Percentiles rank a stretch among this genome's conserved stretches.
These are phyloP conservation scores for Platyura marginata DNA, from an alignment of 1,140 invertebrate species.

Conservation along the genomic window DNA sequence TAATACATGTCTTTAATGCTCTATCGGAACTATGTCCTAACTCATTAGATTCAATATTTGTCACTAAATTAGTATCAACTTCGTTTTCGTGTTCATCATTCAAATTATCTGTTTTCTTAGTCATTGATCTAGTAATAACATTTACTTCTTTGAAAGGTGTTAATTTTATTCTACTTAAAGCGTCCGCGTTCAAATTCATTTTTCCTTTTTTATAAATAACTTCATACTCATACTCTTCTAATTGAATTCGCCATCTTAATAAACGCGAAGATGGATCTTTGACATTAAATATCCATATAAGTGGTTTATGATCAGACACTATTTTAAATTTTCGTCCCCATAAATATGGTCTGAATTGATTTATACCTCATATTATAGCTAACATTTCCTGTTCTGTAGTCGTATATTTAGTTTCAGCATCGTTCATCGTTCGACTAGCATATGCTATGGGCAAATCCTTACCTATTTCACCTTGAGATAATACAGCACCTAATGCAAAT, in stretches of 20 bases:
- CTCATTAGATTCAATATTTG: not conserved
- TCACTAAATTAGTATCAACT: not conserved
- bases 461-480: not conserved
- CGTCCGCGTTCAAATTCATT: slow-evolving; percentile 4
- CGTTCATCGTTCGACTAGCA: slow-evolving; percentile 6
- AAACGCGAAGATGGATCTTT: slow-evolving; percentile 27
- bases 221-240: slow-evolving; percentile 17
- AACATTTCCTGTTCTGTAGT: slow-evolving; percentile 25
- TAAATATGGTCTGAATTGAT: slow-evolving; percentile 28
- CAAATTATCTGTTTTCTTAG: slow-evolving; percentile 7
- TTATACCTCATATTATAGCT: slow-evolving; percentile 21
- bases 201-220: slow-evolving; percentile 12
- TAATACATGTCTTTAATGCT: not conserved
- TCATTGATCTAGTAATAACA: slow-evolving; percentile 19
- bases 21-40: not conserved
- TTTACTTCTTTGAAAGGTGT: slow-evolving; percentile 21
- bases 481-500: slow-evolving; percentile 3
- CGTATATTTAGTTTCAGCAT: slow-evolving; percentile 6
- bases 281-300: slow-evolving; percentile 23
- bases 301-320: slow-evolving; percentile 28
- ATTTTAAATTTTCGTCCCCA: slow-evolving; percentile 26
- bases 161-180: slow-evolving; percentile 14
- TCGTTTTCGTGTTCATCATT: not conserved
- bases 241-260: slow-evolving; percentile 27
- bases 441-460: slow-evolving; percentile 5